Base-by-base conservation (phyloP, 2,888 invertebrate species). In the Cantharis rustica region DNA sequence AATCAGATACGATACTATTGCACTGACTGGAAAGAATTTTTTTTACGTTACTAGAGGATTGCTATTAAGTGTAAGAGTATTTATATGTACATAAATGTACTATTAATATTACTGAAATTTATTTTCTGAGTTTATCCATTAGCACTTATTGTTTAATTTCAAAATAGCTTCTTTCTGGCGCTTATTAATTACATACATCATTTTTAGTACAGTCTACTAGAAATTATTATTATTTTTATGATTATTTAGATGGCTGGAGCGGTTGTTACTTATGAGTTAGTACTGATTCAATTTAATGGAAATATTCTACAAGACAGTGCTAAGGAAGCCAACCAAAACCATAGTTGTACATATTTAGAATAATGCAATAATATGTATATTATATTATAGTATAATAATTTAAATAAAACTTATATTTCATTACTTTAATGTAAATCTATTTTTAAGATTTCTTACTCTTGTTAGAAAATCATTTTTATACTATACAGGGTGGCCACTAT, bases 251-350 rank as follows among this genome's bases (percentile, higher is more conserved):
- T 86, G 17, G 85, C 85, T 27, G 85, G 85, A 64, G 84, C 86
- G 20, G 84, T 86, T 15, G 84, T 86, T 23, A 86, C 85, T 0
- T 86, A 86, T 66, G 86, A 86, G 79, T 74, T 86, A 23, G 84
- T 86, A n/a, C 76, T 86, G 69, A 85, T 86, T 20, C 86, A 86
- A 84, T 85, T 77, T 81, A 83, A 75, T 73, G 73, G 27, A 27
- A 68, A 20, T 20, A 7, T 16, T 69, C 16, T 68, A 31, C 20
- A 61, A 72, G 47, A 68, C 26, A 71, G 64, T 66, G 20, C 64
- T n/a, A n/a, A 16, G n/a, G n/a, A 17, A 20, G 20, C 64, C 13
- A 66, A 66, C 10, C n/a, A 17, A 9, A 23, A 7, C 1, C 5
- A 5, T 20, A 5, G 20, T 20, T 20, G 20, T n/a, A n/a, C n/a